phyloP scores from a whole-genome alignment of 2,113 vertebrate species.

The Sander lucioperca region DNA sequence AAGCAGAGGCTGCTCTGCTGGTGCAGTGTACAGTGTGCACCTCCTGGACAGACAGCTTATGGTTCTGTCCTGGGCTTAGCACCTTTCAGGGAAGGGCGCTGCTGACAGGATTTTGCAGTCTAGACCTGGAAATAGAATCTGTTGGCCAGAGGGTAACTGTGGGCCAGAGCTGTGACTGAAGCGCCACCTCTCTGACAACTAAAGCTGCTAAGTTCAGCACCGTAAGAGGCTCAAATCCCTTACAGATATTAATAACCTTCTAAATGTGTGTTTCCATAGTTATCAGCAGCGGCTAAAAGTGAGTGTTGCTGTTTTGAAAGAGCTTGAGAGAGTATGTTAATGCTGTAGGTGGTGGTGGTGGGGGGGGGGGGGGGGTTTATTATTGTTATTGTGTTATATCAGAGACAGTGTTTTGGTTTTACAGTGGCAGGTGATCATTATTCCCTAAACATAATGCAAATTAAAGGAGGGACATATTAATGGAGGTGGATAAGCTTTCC shows the following conservation, averaged over 20 bases:
- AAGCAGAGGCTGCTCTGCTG: neutral
- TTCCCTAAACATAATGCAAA: neutral
- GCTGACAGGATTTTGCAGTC: constrained; percentile 56
- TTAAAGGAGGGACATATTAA: neutral
- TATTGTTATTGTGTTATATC: neutral
- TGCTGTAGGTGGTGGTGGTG: too few species aligned
- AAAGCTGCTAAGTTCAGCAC: constrained; percentile 39
- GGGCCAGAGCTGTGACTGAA: constrained; percentile 35
- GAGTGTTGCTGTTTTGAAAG: neutral
- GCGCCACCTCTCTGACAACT: neutral
- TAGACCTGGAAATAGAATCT: constrained; percentile 70
- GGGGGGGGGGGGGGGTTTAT: neutral
- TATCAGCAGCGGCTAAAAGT: constrained; percentile 1
- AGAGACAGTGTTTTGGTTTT: neutral
- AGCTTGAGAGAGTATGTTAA: neutral
- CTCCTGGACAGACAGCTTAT: constrained; percentile 19
- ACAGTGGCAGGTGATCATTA: neutral
- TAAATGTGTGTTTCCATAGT: constrained; percentile 20
- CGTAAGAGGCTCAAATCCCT: constrained; percentile 24
- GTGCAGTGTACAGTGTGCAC: neutral
- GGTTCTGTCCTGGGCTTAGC: constrained; percentile 33
- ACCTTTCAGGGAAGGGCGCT: constrained; percentile 27
- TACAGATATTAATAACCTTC: constrained; percentile 26
- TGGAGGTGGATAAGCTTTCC: neutral
- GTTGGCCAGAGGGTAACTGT: constrained; percentile 26